Conservation (phyloP, 2,113 vertebrate genomes). For the Saimiri boliviensis region DNA sequence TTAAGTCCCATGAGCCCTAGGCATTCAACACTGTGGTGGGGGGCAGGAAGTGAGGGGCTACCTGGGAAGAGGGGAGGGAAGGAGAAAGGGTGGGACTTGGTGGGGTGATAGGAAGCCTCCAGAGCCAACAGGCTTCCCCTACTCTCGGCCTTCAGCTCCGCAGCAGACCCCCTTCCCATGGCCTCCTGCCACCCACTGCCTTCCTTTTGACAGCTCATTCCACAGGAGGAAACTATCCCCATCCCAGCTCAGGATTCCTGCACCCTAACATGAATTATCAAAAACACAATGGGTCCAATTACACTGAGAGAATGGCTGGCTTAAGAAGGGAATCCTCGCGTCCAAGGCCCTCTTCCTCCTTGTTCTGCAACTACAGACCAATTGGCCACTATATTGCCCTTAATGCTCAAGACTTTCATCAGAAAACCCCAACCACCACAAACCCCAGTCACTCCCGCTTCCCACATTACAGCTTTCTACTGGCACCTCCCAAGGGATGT, state of each 20-base stretch:
- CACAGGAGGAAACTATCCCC: neutral
- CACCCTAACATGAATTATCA: neutral
- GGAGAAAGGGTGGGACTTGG: neutral
- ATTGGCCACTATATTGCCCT: neutral
- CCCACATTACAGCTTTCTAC: neutral
- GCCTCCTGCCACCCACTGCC: neutral
- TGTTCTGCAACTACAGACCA: neutral
- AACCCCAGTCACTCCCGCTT: neutral
- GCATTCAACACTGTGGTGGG: neutral
- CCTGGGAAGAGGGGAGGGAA: neutral
- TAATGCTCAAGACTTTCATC: neutral
- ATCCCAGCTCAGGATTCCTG: neutral
- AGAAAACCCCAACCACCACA: too few species aligned
- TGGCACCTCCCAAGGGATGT: neutral
- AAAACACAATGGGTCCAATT: constrained; percentile 51
- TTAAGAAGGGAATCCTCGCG: neutral
- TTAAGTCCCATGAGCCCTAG: neutral
- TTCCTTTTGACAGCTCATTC: neutral
- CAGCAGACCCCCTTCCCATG: neutral
- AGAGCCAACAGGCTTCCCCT: neutral
- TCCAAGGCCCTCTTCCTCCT: too few species aligned
- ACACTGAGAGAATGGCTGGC: neutral
- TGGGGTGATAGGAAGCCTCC: neutral
- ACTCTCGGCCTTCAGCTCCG: neutral
- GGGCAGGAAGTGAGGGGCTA: neutral